Conservation (phyloP, 64 coral and sea anemone genomes). For the Pachyseris speciosa region DNA sequence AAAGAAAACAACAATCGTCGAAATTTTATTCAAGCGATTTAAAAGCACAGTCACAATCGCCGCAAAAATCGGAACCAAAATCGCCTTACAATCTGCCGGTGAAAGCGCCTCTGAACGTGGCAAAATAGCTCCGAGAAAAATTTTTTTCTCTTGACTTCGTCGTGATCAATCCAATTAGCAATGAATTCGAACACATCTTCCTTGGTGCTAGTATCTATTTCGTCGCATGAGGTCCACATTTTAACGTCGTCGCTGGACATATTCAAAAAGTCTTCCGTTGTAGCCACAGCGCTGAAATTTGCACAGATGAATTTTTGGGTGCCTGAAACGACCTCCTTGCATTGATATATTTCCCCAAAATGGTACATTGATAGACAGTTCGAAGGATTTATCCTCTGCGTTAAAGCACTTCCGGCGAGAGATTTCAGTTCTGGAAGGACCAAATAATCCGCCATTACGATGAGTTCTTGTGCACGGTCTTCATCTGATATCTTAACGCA, state of each 20-base stretch:
- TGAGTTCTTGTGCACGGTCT: neutral
- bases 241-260: constrained; percentile 16
- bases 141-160: neutral
- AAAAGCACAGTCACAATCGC: too few relatives aligned
- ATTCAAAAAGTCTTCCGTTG: constrained; percentile 27
- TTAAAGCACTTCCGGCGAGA: neutral
- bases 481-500: neutral
- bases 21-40: too few relatives aligned
- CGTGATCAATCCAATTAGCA: constrained; percentile 13
- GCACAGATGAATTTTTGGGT: neutral
- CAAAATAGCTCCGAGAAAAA: neutral
- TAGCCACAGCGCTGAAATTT: neutral
- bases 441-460: constrained; percentile 1
- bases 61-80: too few relatives aligned
- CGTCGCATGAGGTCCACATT: constrained; percentile 21
- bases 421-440: constrained; percentile 6
- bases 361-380: constrained; percentile 8
- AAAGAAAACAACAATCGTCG: too few relatives aligned
- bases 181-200: constrained; percentile 29
- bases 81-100: too few relatives aligned
- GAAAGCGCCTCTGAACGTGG: too few relatives aligned
- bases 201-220: constrained; percentile 1
- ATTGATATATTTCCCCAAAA: neutral
- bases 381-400: neutral
- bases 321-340: neutral